phyloP scores from a whole-genome alignment of 1,140 invertebrate species.

The Drosophila pseudoananassae region DNA sequence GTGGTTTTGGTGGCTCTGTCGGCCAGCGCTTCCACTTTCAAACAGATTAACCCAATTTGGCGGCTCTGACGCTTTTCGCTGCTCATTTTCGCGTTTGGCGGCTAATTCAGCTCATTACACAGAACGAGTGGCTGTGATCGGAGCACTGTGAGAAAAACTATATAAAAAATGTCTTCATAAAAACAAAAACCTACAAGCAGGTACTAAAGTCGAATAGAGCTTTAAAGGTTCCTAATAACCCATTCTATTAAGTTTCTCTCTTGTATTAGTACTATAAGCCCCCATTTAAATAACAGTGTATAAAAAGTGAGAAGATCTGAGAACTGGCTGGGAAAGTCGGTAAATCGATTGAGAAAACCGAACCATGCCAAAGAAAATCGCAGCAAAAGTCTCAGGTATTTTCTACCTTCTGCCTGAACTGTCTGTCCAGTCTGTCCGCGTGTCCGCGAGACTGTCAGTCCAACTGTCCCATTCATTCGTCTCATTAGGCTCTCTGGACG shows the following conservation, averaged over 20 bases:
- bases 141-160: constrained; percentile 1
- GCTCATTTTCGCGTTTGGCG: constrained; percentile 58
- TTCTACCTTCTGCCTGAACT: constrained; percentile 24
- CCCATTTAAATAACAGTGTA: constrained; percentile 25
- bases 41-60: constrained; percentile 78
- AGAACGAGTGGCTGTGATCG: constrained; percentile 21
- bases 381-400: constrained; percentile 3
- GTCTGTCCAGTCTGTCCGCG: neutral
- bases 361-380: constrained; percentile 70
- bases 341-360: constrained; percentile 50
- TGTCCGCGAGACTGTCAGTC: neutral
- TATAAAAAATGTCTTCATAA: neutral
- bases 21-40: constrained; percentile 62
- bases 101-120: constrained; percentile 56
- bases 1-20: constrained; percentile 1
- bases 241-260: too few relatives aligned
- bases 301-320: constrained; percentile 42
- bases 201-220: too few relatives aligned
- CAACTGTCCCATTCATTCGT: constrained; percentile 10
- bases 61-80: constrained; percentile 51
- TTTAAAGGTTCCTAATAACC: too few relatives aligned
- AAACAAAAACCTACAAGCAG: neutral
- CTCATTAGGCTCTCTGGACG: constrained; percentile 30
- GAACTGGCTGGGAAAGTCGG: constrained; percentile 41
- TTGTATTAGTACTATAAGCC: too few relatives aligned